These are phyloP conservation scores for Saccostrea cuccullata DNA, from an alignment of 1,140 invertebrate species.

Conservation along the genomic window DNA sequence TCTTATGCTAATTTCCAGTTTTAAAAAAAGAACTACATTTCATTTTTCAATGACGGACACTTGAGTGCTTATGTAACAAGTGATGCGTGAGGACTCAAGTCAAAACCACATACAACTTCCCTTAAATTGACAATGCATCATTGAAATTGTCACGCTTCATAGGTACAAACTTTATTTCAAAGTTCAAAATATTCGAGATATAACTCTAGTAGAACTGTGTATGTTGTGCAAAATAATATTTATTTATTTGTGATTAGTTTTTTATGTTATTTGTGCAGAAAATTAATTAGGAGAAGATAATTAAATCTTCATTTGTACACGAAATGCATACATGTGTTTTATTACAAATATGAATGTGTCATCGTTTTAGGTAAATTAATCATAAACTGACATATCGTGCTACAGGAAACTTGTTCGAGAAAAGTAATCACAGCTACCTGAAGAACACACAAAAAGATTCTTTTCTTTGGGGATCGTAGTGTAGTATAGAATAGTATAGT, in stretches of 20 bases:
- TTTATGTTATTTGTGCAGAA: neutral
- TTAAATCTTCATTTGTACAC: constrained; percentile 26
- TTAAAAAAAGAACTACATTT: neutral
- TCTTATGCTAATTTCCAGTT: constrained; percentile 17
- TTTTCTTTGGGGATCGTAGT: too few species aligned
- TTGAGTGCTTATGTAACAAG: constrained; percentile 10
- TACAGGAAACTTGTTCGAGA: neutral
- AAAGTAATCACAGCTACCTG: neutral
- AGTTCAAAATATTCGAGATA: neutral
- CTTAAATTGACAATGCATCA: neutral
- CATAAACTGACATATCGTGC: neutral
- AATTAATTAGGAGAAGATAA: neutral
- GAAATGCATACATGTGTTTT: constrained; percentile 11
- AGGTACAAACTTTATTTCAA: neutral
- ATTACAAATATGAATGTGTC: constrained; percentile 17
- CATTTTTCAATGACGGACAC: constrained; percentile 2
- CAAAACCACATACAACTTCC: neutral
- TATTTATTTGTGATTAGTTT: neutral
- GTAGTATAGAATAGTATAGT: too few species aligned
- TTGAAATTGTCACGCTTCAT: neutral
- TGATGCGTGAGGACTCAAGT: neutral
- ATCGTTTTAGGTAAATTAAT: neutral
- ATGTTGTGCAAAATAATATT: neutral
- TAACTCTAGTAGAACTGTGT: neutral
- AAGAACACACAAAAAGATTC: too few species aligned